Evolutionary conservation across 35 echinoderm and acorn worm genomes (phyloP).

Genomic region (Lytechinus variegatus): DNA sequence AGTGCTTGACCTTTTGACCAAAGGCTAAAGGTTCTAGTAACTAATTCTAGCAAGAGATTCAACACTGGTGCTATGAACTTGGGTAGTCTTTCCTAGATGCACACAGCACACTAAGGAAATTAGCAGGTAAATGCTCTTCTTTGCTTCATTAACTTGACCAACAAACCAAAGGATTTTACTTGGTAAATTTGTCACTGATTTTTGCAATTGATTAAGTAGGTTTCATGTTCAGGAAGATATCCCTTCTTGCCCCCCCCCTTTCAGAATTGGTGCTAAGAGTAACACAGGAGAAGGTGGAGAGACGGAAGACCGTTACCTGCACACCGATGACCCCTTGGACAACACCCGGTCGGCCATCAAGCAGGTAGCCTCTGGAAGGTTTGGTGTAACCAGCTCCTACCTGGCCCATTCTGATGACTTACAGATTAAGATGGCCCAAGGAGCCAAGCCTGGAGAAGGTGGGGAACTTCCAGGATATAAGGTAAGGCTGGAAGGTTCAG

Average conservation of each 20-base stretch:
- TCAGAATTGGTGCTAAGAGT: constrained; percentile 91
- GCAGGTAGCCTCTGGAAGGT: constrained; percentile 95
- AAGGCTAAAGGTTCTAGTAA: too few relatives aligned
- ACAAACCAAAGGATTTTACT: too few relatives aligned
- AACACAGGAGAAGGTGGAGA: constrained; percentile 98
- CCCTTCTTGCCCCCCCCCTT: not conserved
- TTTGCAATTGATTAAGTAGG: too few relatives aligned
- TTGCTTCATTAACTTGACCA: too few relatives aligned
- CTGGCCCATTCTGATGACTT: constrained; percentile 95
- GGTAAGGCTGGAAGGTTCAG: constrained; percentile 31
- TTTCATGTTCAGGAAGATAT: too few relatives aligned
- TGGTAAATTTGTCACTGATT: too few relatives aligned
- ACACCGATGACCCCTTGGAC: constrained; percentile 67
- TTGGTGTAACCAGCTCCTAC: constrained; percentile 96
- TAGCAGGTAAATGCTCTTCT: too few relatives aligned
- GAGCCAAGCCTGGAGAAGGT: constrained; percentile 95
- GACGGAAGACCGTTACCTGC: constrained; percentile 75
- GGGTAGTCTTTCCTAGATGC: too few relatives aligned
- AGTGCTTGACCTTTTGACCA: too few relatives aligned
- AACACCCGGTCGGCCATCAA: constrained; percentile 86
- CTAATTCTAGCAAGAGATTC: too few relatives aligned
- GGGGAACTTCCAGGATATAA: constrained; percentile 92
- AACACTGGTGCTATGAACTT: too few relatives aligned
- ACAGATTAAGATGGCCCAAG: constrained; percentile 99
- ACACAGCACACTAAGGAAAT: too few relatives aligned